Evolutionary conservation across 1,140 invertebrate species (phyloP).

Genomic region (Calephelis virginiensis): DNA sequence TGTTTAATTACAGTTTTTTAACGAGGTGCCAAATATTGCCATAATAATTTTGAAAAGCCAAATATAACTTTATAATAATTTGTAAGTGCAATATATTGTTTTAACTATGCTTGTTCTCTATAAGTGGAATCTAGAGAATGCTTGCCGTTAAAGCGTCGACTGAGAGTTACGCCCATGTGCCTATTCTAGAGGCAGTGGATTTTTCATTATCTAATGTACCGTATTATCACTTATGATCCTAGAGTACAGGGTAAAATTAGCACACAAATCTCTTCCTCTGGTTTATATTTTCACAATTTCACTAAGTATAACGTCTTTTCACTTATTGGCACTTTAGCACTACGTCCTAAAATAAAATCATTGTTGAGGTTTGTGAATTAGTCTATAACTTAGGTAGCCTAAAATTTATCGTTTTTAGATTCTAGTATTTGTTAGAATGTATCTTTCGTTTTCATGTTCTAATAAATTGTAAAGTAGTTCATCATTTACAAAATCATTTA

Average conservation of each 20-base stretch:
- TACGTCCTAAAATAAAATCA: slow-evolving; percentile 64
- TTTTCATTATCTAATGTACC: slow-evolving; percentile 29
- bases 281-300: slow-evolving; percentile 72
- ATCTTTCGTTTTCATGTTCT: slow-evolving; percentile 39
- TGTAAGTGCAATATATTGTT: slow-evolving; percentile 46
- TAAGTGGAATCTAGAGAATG: slow-evolving; percentile 51
- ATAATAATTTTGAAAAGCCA: slow-evolving; percentile 46
- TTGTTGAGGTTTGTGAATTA: slow-evolving; percentile 68
- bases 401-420: slow-evolving; percentile 56
- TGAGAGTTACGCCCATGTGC: slow-evolving; percentile 50
- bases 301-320: slow-evolving; percentile 65
- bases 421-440: slow-evolving; percentile 52
- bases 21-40: slow-evolving; percentile 66
- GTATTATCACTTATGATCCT: slow-evolving; percentile 72
- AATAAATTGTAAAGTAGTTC: slow-evolving; percentile 35
- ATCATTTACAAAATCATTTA: slow-evolving; percentile 43
- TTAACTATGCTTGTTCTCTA: slow-evolving; percentile 55
- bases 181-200: slow-evolving; percentile 30
- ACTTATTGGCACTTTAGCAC: slow-evolving; percentile 71
- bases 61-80: slow-evolving; percentile 43
- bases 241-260: slow-evolving; percentile 77
- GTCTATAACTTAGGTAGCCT: slow-evolving; percentile 54
- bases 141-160: slow-evolving; percentile 65
- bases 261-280: slow-evolving; percentile 67
- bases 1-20: slow-evolving; percentile 69